Percentiles rank a stretch among this genome's conserved stretches.
phyloP scores from a whole-genome alignment of 2,797 vertebrate species.

The Carapus acus region DNA sequence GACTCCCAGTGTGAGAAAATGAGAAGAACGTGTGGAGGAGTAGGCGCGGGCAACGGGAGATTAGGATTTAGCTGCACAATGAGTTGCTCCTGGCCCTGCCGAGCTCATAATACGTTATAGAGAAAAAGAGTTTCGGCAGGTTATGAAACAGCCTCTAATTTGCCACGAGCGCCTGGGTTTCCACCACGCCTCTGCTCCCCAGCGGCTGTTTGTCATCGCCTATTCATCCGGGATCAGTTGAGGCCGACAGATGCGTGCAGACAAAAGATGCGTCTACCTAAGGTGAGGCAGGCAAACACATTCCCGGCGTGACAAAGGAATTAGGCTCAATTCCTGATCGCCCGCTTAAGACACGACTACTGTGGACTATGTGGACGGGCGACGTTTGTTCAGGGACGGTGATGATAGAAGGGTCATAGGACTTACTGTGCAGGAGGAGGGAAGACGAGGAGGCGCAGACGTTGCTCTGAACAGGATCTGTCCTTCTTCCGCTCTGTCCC shows the following conservation, averaged over 20 bases:
- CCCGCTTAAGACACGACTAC: constrained; percentile 51
- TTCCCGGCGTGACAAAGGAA: constrained; percentile 58
- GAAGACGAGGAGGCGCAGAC: constrained; percentile 40
- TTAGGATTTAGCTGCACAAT: constrained; percentile 26
- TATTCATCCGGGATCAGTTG: constrained; percentile 23
- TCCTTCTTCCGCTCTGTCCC: constrained; percentile 35
- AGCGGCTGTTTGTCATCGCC: constrained; percentile 31
- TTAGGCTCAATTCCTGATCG: constrained; percentile 41
- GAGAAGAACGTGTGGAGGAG: constrained; percentile 12
- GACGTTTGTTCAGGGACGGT: background rate
- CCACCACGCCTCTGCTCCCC: constrained; percentile 39
- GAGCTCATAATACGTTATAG: constrained; percentile 33
- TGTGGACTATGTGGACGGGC: constrained; percentile 21
- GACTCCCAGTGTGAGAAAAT: constrained; percentile 35
- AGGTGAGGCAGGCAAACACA: constrained; percentile 49
- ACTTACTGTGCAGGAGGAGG: constrained; percentile 62
- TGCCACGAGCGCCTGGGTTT: constrained; percentile 31
- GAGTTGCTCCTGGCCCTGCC: constrained; percentile 17
- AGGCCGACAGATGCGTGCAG: constrained; percentile 29
- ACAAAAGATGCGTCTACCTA: constrained; percentile 48
- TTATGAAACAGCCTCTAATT: constrained; percentile 39
- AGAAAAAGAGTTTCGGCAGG: constrained; percentile 39
- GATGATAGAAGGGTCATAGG: constrained; percentile 16
- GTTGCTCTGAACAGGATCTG: constrained; percentile 33
- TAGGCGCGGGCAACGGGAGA: constrained; percentile 9